Evolutionary conservation across 2,797 vertebrate genomes (phyloP), one percentile per base, ranked within the genome.

Genomic region (Diceros bicornis): DNA sequence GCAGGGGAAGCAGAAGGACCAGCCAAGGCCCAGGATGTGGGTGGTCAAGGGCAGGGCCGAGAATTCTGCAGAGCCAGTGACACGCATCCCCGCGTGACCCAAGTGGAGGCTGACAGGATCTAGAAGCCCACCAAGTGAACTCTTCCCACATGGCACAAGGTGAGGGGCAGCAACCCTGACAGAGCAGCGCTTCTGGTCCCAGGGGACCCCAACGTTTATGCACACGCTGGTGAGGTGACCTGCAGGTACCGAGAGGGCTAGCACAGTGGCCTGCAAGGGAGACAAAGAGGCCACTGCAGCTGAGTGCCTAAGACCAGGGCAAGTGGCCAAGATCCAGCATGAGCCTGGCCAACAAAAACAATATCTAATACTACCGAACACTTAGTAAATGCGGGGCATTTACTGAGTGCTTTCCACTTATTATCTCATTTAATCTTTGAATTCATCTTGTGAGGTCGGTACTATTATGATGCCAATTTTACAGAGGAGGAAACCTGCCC

Each of bases 291-390:
- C 44, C 62, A 37, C 52, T 32, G 5, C 52, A 55, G 44, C 41
- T 27, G 47, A 64, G 11, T 12, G 78, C 29, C 50, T 18, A 34
- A 8, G 11, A 25, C 34, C 2, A 9, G n/a, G 25, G 44, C 34
- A 59, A 41, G 23, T 29, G 47, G 59, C 68, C 90, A 37, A 37
- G 68, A 34, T 7, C 6, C 83, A 47, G 52, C n/a, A 68, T 1
- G 2, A 23, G 13, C 69, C 25, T 32, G 13, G n/a, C 34, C 66
- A 64, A 52, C 6, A 16, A 7, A 34, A 34, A 23, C 10, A 23
- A 29, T 16, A 27, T 7, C 14, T 23, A 20, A 77, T 6, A 0
- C 2, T 4, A 21, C 0, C 2, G 4, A 64, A 37, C 11, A 9
- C n/a, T 20, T 47, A 27, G 13, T 50, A 21, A 62, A 37, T 3